Evolutionary conservation across 2,113 vertebrate genomes (phyloP), one percentile per base, ranked within the genome.

Genomic region (Octodon degus): DNA sequence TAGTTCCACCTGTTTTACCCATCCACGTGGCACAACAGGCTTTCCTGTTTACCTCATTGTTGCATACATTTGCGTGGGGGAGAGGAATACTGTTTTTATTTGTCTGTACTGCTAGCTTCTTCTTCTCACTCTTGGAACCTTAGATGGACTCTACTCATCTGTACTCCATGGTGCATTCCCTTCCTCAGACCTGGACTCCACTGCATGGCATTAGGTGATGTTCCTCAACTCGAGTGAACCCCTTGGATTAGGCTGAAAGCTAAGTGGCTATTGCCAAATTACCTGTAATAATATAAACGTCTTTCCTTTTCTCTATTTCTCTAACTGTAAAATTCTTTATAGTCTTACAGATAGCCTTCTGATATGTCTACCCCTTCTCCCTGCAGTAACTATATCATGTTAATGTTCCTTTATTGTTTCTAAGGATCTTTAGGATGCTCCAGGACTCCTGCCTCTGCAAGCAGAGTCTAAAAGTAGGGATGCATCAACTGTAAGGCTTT

Each of bases 121-220:
- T 47, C 10, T 77, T 43, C 7, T 43, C 4, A 25, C 0, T 13
- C 5, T 47, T 43, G 22, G 74, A 43, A 14, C 11, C 11, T 4
- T 0, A 76, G 12, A 34, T 4, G 11, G 9, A 27, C 24, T 2
- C 24, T 22, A 76, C 1, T 27, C 22, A 17, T 14, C 2, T 2
- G 14, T 8, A 37, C 7, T 72, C 34, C 34, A 37, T 8, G 7
- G 32, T 22, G 2, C 17, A 37, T 37, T 19, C 2, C 19, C 70
- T 20, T 25, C 10, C 22, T 47, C 24, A 7, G 43, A 47, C 40
- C 37, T 19, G 27, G 37, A 25, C 25, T 37, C 22, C 4, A 47
- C 40, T 47, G 24, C 22, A 27, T 13, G 12, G 11, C 17, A 43
- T 43, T 74, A 43, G 20, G 22, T 24, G 37, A 74, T 10, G 20